Base-by-base conservation (phyloP, 2,888 invertebrate species). In the Camptogramma bilineatum region DNA sequence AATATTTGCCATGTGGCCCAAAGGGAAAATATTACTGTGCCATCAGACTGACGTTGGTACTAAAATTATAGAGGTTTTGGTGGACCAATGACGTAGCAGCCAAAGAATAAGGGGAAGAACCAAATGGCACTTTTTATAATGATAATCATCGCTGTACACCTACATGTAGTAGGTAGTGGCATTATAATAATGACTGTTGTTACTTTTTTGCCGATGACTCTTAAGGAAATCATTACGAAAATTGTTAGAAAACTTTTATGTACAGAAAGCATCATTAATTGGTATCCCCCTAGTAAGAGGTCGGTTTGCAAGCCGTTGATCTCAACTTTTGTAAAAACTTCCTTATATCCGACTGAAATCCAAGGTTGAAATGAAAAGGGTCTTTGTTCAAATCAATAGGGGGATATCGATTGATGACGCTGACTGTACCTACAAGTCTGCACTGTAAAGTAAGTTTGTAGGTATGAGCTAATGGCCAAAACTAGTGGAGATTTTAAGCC, bases 111-210 rank as follows among this genome's bases (percentile, higher is more conserved):
- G 24, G 50, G 42, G 51, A 57, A 50, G 16, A 50, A 57, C 57
- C 51, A 0, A 31, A 39, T 55, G 31, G 31, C 17, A 31, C 31
- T 28, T 54, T 46, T 54, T 46, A 39, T 39, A 39, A 39, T 13
- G 34, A 39, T 39, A 34, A 39, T 39, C 13, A 39, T 39, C 34
- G 10, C 34, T 13, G 13, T 39, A 39, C 34, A 39, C 34, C 34
- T 39, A 13, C 39, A n/a, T 10, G 21, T 21, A 31, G 19, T 19
- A 24, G 42, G 55, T 18, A 58, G 9, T 10, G 34, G 34, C 34
- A 39, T 39, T 39, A 54, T 52, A 52, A 47, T 55, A 46, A 46
- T 56, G 57, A 58, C 51, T 16, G 58, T 54, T 54, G 64, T 65
- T 48, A 66, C 53, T 64, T 50, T 62, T 58, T 58, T 63, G 31